Conservation (phyloP, 2,113 vertebrate genomes). For the Seriola rivoliana region DNA sequence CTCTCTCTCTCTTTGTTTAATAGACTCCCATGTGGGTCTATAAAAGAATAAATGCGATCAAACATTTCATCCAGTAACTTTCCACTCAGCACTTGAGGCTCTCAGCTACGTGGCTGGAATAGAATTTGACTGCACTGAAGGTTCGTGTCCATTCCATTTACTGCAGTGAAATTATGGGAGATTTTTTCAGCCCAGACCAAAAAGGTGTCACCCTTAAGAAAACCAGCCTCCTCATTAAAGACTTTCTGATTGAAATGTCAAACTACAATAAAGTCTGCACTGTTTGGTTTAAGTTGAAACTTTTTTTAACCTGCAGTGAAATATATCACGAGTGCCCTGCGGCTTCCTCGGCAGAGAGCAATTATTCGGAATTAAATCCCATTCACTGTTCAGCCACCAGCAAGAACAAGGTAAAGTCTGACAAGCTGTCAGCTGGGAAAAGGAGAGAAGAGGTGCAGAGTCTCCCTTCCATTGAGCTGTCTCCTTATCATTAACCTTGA, state of each 20-base stretch:
- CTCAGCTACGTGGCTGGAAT: neutral
- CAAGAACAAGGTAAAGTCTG: slow-evolving; percentile 50
- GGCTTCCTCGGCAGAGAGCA: slow-evolving; percentile 34
- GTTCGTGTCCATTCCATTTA: neutral
- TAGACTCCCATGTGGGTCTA: neutral
- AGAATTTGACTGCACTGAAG: neutral
- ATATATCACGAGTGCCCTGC: neutral
- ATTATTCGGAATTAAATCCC: slow-evolving; percentile 63
- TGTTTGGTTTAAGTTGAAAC: slow-evolving; percentile 14
- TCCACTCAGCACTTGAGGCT: neutral
- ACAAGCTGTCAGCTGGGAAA: slow-evolving; percentile 46
- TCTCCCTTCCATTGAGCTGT: slow-evolving; percentile 14
- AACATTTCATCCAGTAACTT: slow-evolving; percentile 7
- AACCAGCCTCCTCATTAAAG: slow-evolving; percentile 3
- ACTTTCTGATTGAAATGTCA: slow-evolving; percentile 20
- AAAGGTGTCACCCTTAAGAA: neutral
- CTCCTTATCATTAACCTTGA: slow-evolving; percentile 49
- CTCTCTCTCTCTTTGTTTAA: neutral
- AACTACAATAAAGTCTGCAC: slow-evolving; percentile 3
- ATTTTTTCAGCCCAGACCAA: neutral
- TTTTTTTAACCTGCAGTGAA: slow-evolving; percentile 14
- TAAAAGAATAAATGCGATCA: neutral
- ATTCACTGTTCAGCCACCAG: slow-evolving; percentile 40
- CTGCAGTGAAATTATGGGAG: slow-evolving; percentile 11
- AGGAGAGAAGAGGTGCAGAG: slow-evolving; percentile 21